Percentiles rank a stretch among this genome's conserved stretches.
Evolutionary conservation across 23 tunicate species (phyloP).

Genomic region (Clavelina lepadiformis): DNA sequence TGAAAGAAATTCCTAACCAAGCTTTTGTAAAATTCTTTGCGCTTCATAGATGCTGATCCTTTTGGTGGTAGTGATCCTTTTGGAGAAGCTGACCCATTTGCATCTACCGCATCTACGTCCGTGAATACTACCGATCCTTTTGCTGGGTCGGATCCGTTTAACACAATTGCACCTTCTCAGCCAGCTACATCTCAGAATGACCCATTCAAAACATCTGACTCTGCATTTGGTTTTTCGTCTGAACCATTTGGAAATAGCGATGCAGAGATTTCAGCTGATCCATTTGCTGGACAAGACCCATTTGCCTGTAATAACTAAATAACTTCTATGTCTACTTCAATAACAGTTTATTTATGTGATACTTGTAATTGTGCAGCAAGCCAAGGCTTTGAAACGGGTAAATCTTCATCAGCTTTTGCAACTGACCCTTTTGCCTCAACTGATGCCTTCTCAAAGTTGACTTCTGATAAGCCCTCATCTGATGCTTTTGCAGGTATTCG

Average conservation of each 20-base stretch:
- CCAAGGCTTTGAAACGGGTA: background rate
- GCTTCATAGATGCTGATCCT: conserved; percentile 30
- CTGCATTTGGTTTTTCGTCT: conserved; percentile 6
- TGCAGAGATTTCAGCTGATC: conserved; percentile 5
- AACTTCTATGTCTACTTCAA: background rate
- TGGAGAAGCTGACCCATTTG: conserved; percentile 33
- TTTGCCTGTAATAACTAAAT: conserved; percentile 29
- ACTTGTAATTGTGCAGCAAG: background rate
- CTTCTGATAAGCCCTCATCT: too few relatives aligned
- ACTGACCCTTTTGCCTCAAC: conserved; percentile 18
- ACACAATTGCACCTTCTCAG: background rate
- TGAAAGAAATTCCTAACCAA: background rate
- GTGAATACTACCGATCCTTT: conserved; percentile 43
- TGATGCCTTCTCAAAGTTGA: background rate
- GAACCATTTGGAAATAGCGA: conserved; percentile 12
- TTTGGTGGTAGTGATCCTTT: conserved; percentile 67
- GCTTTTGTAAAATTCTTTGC: background rate
- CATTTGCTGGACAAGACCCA: conserved; percentile 68
- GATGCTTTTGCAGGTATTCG: too few relatives aligned
- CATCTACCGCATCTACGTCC: background rate
- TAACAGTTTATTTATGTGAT: too few relatives aligned
- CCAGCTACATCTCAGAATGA: conserved; percentile 16
- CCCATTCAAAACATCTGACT: conserved; percentile 25
- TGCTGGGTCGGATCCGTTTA: conserved; percentile 68
- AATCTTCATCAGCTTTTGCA: conserved; percentile 2